Conservation (phyloP, 2,113 vertebrate species). For the Epinephelus lanceolatus region DNA sequence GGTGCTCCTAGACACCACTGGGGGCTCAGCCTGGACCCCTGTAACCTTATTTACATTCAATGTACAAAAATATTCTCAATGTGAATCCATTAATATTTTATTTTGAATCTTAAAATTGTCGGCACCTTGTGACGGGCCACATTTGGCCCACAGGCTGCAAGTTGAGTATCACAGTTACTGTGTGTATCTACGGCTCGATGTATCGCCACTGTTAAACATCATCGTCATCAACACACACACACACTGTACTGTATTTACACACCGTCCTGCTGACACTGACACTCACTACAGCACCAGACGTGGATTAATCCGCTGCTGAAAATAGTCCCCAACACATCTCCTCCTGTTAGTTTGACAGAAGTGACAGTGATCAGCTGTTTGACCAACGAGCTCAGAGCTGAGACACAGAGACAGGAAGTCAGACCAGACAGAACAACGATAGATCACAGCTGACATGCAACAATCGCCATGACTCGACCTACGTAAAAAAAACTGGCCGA, state of each 20-base stretch:
- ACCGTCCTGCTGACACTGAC: background rate
- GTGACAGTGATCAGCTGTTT: background rate
- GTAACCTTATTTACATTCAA: too few relatives aligned
- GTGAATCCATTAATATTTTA: too few relatives aligned
- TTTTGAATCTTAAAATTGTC: too few relatives aligned
- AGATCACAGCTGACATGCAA: background rate
- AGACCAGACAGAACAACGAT: background rate
- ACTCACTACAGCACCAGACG: background rate
- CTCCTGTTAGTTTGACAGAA: background rate
- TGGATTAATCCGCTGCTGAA: background rate
- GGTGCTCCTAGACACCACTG: too few relatives aligned
- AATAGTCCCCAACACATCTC: background rate
- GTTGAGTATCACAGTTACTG: too few relatives aligned
- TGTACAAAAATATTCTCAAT: too few relatives aligned
- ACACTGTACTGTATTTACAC: background rate
- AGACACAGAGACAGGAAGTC: conserved; percentile 10
- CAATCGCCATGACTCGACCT: background rate
- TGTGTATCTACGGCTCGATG: too few relatives aligned
- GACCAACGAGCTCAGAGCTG: background rate
- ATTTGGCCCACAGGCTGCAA: too few relatives aligned
- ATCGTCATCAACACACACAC: too few relatives aligned
- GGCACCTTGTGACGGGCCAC: too few relatives aligned
- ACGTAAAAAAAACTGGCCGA: background rate
- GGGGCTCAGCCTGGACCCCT: too few relatives aligned
- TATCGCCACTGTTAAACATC: too few relatives aligned